Evolutionary conservation across 2,797 vertebrate species (phyloP).

Genomic region (Cyclopterus lumpus): DNA sequence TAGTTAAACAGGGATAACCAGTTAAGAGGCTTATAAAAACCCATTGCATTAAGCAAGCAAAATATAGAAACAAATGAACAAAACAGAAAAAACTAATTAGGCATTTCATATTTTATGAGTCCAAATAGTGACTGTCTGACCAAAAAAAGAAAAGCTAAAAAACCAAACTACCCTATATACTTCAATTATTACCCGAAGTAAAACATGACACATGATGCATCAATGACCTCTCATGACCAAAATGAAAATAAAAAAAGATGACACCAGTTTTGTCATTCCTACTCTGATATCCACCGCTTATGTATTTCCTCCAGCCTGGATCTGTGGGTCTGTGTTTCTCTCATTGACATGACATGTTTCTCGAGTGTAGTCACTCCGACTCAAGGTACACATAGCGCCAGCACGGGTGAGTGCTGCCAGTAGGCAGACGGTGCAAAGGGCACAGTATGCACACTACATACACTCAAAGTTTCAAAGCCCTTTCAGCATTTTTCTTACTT

Average conservation of each 20-base stretch:
- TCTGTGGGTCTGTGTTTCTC: slow-evolving; percentile 20
- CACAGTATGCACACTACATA: slow-evolving; percentile 36
- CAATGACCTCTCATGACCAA: not conserved
- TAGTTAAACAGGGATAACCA: not conserved
- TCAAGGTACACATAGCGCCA: slow-evolving; percentile 46
- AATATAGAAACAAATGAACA: not conserved
- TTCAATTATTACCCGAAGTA: not conserved
- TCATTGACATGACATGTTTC: slow-evolving; percentile 44
- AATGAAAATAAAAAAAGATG: not conserved
- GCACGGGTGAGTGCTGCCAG: slow-evolving; percentile 54
- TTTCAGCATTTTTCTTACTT: slow-evolving; percentile 35
- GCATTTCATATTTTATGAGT: not conserved
- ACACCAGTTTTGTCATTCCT: not conserved
- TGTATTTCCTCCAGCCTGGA: slow-evolving; percentile 20
- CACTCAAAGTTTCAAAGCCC: slow-evolving; percentile 28
- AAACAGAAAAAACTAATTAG: not conserved
- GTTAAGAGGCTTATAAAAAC: not conserved
- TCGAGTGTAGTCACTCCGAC: slow-evolving; percentile 49
- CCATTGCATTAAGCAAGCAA: not conserved
- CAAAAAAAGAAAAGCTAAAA: not conserved
- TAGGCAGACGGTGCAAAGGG: slow-evolving; percentile 52
- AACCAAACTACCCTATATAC: not conserved
- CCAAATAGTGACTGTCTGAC: not conserved
- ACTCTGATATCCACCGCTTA: not conserved
- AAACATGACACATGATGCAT: not conserved